phyloP scores from a whole-genome alignment of 2,888 invertebrate species.

The Nemotelus nigrinus region DNA sequence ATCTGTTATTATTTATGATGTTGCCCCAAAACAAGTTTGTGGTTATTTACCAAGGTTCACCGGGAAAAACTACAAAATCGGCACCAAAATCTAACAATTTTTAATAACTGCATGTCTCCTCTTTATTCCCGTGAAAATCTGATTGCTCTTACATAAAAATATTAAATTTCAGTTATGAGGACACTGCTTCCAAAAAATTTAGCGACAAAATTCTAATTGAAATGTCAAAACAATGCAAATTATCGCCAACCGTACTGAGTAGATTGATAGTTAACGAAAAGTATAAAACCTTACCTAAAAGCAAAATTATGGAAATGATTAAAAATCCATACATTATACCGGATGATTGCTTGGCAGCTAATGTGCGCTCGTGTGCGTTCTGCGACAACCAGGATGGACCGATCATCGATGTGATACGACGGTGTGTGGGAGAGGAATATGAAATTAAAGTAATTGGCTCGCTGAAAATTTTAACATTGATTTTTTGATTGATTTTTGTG shows the following conservation, averaged over 20 bases:
- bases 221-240: conserved; percentile 56
- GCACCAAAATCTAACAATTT: too few species aligned
- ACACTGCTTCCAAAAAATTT: conserved; percentile 21
- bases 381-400: conserved; percentile 89
- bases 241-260: conserved; percentile 59
- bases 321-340: conserved; percentile 60
- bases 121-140: too few species aligned
- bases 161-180: conserved; percentile 26
- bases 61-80: too few species aligned
- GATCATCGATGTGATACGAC: conserved; percentile 79
- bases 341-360: conserved; percentile 58
- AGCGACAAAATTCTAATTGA: conserved; percentile 55
- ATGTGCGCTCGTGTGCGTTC: conserved; percentile 72
- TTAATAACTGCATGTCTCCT: too few species aligned
- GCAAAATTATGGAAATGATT: conserved; percentile 57
- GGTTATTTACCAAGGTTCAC: too few species aligned
- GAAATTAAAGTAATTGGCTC: conserved; percentile 72
- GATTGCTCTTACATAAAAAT: too few species aligned
- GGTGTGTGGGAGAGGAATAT: conserved; percentile 85
- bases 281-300: conserved; percentile 56
- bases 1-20: too few species aligned
- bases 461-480: conserved; percentile 68
- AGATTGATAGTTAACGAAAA: conserved; percentile 59
- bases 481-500: conserved; percentile 53
- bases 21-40: too few species aligned